phyloP scores from a whole-genome alignment of 2,113 vertebrate species.

The Leptosomus discolor region DNA sequence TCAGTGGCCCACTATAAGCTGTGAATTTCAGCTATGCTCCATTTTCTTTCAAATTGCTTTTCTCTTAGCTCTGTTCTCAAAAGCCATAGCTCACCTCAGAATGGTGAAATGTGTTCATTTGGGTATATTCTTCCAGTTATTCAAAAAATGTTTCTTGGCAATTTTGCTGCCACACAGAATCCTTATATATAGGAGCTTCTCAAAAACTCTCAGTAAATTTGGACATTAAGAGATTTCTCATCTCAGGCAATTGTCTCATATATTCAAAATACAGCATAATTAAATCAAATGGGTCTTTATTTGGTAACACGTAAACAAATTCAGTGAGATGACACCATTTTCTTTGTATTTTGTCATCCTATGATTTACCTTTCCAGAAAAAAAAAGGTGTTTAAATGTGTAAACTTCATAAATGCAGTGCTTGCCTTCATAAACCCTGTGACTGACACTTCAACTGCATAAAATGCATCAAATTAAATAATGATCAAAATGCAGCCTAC shows the following conservation, averaged over 20 bases:
- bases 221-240: background rate
- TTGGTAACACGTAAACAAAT: background rate
- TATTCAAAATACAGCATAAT: background rate
- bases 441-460: background rate
- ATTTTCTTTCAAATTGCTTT: background rate
- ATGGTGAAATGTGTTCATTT: background rate
- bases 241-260: background rate
- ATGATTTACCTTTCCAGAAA: background rate
- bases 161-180: background rate
- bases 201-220: background rate
- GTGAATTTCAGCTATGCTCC: background rate
- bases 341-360: background rate
- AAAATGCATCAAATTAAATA: background rate
- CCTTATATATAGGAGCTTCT: background rate
- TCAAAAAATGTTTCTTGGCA: background rate
- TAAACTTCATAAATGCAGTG: background rate
- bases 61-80: background rate
- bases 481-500: background rate
- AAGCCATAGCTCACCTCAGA: background rate
- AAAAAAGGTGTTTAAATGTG: background rate
- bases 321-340: background rate
- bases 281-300: background rate
- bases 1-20: background rate
- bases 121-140: background rate
- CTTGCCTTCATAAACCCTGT: background rate